phyloP scores from a whole-genome alignment of 2,113 vertebrate genomes.

The Zosterops pallidus region DNA sequence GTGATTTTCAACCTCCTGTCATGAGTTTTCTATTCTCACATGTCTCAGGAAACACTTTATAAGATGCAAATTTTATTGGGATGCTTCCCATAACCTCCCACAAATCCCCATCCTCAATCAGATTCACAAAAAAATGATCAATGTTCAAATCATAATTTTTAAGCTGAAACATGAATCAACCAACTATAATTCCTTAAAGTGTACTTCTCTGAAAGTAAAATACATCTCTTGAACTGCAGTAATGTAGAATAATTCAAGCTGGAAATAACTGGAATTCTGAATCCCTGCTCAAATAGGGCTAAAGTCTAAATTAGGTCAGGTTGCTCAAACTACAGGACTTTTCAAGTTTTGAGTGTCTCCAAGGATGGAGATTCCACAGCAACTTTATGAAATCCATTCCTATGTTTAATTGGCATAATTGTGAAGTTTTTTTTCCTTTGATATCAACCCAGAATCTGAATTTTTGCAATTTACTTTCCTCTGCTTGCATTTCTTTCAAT shows the following conservation, averaged over 20 bases:
- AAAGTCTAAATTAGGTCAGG: not conserved
- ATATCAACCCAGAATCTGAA: not conserved
- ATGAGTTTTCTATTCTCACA: not conserved
- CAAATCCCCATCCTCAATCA: not conserved
- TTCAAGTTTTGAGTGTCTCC: not conserved
- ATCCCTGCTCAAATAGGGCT: not conserved
- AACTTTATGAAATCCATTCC: not conserved
- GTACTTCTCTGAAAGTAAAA: not conserved
- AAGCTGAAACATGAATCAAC: not conserved
- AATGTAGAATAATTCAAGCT: not conserved
- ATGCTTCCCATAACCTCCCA: not conserved
- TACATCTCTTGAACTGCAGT: not conserved
- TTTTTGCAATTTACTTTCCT: not conserved
- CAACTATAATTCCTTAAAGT: not conserved
- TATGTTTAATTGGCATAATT: not conserved
- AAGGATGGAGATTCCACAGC: not conserved
- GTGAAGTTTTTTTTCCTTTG: not conserved
- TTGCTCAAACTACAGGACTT: not conserved
- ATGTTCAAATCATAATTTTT: not conserved
- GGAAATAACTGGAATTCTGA: not conserved
- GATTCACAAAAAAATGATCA: not conserved
- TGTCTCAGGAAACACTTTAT: not conserved
- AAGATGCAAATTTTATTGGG: not conserved
- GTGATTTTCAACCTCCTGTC: not conserved
- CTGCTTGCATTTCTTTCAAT: not conserved